phyloP scores from a whole-genome alignment of 1,140 invertebrate genomes.

The Druon quercuslanigerum region DNA sequence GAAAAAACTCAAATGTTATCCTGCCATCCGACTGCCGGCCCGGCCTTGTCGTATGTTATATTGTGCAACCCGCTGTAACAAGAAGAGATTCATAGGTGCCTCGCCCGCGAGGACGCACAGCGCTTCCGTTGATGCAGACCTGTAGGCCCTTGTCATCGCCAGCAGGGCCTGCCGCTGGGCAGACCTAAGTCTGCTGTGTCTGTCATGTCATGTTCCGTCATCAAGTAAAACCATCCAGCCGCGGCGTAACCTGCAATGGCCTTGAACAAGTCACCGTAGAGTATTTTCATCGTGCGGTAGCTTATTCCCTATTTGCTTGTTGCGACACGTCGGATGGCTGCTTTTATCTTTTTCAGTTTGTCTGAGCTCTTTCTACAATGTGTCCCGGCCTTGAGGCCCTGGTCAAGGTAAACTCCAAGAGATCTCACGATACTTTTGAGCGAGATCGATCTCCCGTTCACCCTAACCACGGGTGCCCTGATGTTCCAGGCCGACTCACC shows the following conservation, averaged over 20 bases:
- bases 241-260: too few relatives aligned
- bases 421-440: too few relatives aligned
- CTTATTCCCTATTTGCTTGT: slow-evolving; percentile 31
- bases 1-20: neutral
- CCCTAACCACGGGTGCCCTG: too few relatives aligned
- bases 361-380: neutral
- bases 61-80: neutral
- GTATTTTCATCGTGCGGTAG: too few relatives aligned
- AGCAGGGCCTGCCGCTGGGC: slow-evolving; percentile 30
- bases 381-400: too few relatives aligned
- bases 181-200: neutral
- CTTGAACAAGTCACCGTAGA: too few relatives aligned
- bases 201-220: neutral
- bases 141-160: slow-evolving; percentile 3
- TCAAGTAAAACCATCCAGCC: slow-evolving; percentile 32
- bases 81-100: neutral
- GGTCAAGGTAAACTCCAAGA: too few relatives aligned
- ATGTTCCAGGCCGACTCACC: too few relatives aligned
- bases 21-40: neutral
- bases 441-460: too few relatives aligned
- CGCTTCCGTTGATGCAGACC: neutral
- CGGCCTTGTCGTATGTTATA: neutral
- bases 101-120: slow-evolving; percentile 29
- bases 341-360: slow-evolving; percentile 30
- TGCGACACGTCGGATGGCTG: slow-evolving; percentile 15